Evolutionary conservation across 1,140 invertebrate genomes (phyloP), one percentile per base, ranked within the genome.

Genomic region (Notospermus geniculatus): DNA sequence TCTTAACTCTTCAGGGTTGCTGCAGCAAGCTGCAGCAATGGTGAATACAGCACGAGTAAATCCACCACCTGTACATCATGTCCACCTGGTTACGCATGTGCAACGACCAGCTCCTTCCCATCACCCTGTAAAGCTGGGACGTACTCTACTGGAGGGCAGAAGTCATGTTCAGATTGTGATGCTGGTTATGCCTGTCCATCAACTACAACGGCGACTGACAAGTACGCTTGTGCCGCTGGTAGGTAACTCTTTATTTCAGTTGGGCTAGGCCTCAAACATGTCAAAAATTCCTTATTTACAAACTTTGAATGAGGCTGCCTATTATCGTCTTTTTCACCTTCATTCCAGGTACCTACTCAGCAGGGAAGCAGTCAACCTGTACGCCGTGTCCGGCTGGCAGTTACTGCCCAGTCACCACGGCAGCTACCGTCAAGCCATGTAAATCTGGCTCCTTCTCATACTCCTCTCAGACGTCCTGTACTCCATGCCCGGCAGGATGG

Each of bases 11-110:
- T n/a, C n/a, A 75, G 73, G 22, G 19, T 43, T 23, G 54, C 63
- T 11, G 66, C 69, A 55, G 54, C 65, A 22, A 57, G 68, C 0
- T 79, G 77, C 68, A 43, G 22, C 13, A 9, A 57, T 39, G 73
- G 74, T 19, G 54, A 68, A 25, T 79, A 77, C 67, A 67, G 70
- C 50, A 57, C 72, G 23, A 66, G 54, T 7, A 67, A 70, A 53
- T 55, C 70, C 15, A 71, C 64, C 39, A 54, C 57, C 19, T 79
- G 77, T 61, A 72, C 65, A 0, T 22, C 32, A 0, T 79, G 77
- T 63, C 77, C 76, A 23, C 65, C 74, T n/a, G 76, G 77, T 9
- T 77, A 71, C 29, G 25, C 57, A 22, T 79, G 77, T 67, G 11
- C 71, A 1, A 67, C 63, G 9, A 62, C 71, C 2, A 66, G 22